Percentiles rank a stretch among this genome's conserved stretches.
Conservation (phyloP, 2,797 vertebrate genomes). For the Chanos chanos region DNA sequence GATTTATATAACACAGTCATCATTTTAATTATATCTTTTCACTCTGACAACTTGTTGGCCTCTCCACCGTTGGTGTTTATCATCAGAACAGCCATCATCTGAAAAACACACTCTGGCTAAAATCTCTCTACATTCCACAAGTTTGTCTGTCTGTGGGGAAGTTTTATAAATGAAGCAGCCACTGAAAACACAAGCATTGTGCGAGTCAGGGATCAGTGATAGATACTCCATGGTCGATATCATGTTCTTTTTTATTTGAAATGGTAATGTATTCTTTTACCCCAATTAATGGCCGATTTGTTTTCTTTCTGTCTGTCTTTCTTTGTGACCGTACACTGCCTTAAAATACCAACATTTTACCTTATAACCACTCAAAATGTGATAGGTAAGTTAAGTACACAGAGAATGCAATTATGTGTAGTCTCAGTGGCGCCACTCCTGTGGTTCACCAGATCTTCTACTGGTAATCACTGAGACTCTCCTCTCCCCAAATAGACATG, state of each 20-base stretch:
- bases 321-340: too few relatives aligned
- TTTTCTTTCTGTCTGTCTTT: too few relatives aligned
- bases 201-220: too few relatives aligned
- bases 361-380: too few relatives aligned
- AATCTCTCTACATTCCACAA: neutral
- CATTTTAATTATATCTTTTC: conserved; percentile 12
- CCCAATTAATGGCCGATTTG: too few relatives aligned
- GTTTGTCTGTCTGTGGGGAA: neutral
- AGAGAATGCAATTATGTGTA: neutral
- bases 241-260: too few relatives aligned
- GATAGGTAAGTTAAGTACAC: conserved; percentile 1
- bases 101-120: conserved; percentile 7
- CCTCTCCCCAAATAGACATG: conserved; percentile 1
- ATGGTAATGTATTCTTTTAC: too few relatives aligned
- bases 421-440: conserved; percentile 5
- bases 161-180: conserved; percentile 25
- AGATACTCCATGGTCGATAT: too few relatives aligned
- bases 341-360: too few relatives aligned
- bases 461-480: too few relatives aligned
- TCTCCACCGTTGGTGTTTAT: conserved; percentile 22
- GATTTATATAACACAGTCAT: too few relatives aligned
- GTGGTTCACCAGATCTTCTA: conserved; percentile 5
- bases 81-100: conserved; percentile 41
- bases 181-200: conserved; percentile 23
- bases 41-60: conserved; percentile 14